A percentile compares a stretch with the other conserved stretches of the same genome.
Evolutionary conservation across 2,797 vertebrate genomes (phyloP).

Genomic region (Glyptemys insculpta): DNA sequence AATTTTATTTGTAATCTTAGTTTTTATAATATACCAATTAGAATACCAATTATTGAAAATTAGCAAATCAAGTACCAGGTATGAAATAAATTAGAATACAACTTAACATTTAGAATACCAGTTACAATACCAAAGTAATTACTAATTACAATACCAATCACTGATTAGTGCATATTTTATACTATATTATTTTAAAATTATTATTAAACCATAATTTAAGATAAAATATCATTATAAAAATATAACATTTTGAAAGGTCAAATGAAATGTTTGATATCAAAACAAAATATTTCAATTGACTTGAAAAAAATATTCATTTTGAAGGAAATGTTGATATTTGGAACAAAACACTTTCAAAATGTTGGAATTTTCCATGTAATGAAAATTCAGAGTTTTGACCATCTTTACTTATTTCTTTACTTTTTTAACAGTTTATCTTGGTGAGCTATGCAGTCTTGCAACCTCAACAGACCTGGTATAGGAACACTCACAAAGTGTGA

Average conservation of each 20-base stretch:
- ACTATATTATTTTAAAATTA: neutral
- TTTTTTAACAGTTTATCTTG: neutral
- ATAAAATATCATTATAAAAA: neutral
- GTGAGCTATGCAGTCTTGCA: neutral
- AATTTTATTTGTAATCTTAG: neutral
- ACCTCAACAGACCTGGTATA: neutral
- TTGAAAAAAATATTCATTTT: neutral
- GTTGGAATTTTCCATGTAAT: neutral
- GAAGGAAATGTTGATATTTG: neutral
- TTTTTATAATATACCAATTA: neutral
- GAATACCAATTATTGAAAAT: neutral
- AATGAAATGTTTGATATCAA: neutral
- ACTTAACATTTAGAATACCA: neutral
- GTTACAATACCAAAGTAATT: constrained; percentile 3
- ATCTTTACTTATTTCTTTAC: neutral
- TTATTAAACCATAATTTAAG: neutral
- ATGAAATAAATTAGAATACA: neutral
- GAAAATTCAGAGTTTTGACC: neutral
- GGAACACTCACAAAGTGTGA: neutral
- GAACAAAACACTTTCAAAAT: neutral
- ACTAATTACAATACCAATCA: neutral
- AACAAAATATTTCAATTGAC: neutral
- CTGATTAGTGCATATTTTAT: neutral
- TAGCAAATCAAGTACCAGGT: neutral
- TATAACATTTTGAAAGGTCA: neutral